Evolutionary conservation across 2,113 vertebrate species (phyloP).

Genomic region (Lampris incognitus): DNA sequence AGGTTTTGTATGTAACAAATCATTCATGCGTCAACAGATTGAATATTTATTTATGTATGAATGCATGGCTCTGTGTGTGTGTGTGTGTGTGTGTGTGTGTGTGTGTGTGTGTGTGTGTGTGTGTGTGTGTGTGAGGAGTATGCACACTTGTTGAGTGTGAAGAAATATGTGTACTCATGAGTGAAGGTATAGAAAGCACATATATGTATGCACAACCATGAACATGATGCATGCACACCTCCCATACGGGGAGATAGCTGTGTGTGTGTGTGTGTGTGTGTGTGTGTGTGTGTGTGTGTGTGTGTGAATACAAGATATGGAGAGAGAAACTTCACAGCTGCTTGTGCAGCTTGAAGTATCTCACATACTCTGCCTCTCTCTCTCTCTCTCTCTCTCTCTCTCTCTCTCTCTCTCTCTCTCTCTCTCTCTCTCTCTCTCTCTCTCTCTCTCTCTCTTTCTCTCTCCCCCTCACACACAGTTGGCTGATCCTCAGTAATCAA

Average conservation of each 20-base stretch:
- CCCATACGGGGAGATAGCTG: background rate
- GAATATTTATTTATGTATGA: background rate
- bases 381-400: too few species aligned
- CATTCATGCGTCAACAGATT: background rate
- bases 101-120: background rate
- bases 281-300: too few species aligned
- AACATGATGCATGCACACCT: background rate
- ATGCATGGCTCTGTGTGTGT: background rate
- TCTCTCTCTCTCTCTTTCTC: too few species aligned
- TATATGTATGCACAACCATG: background rate
- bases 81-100: background rate
- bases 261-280: too few species aligned
- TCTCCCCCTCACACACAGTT: conserved; percentile 4
- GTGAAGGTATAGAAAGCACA: background rate
- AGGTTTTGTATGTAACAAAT: background rate
- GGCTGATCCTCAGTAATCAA: too few species aligned
- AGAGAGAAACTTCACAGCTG: too few species aligned
- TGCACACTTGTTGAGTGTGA: background rate
- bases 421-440: too few species aligned
- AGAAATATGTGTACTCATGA: conserved; percentile 2
- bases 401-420: too few species aligned
- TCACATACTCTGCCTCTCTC: too few species aligned
- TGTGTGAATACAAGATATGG: too few species aligned
- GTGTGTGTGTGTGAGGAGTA: too few species aligned
- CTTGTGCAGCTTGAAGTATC: too few species aligned